Conservation (phyloP, 1,140 invertebrate species). For the Penaeus chinensis region DNA sequence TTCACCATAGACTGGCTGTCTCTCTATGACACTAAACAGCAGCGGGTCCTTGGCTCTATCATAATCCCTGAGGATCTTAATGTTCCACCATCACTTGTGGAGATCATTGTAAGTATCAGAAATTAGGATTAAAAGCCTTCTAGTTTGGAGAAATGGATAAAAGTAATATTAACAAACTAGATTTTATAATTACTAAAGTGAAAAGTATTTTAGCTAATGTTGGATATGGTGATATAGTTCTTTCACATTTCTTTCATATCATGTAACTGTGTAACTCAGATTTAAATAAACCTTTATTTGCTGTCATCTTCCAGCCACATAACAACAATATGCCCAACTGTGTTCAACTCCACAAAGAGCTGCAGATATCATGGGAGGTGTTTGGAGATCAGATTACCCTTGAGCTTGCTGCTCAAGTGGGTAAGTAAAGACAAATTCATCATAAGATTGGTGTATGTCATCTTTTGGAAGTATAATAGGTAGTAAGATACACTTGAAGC, state of each 20-base stretch:
- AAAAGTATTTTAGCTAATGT: too few relatives aligned
- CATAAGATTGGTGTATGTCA: too few relatives aligned
- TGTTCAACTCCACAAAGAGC: constrained; percentile 82
- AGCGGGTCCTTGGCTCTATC: constrained; percentile 81
- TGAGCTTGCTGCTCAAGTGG: constrained; percentile 83
- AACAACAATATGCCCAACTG: constrained; percentile 81
- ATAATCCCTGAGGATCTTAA: constrained; percentile 84
- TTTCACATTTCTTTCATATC: neutral
- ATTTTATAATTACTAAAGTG: too few relatives aligned
- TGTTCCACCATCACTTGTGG: constrained; percentile 84
- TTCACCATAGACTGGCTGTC: constrained; percentile 89
- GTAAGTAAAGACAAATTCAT: constrained; percentile 63
- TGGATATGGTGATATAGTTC: too few relatives aligned
- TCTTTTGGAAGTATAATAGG: too few relatives aligned
- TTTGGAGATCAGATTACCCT: constrained; percentile 90
- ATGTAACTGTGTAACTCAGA: neutral
- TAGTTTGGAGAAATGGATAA: neutral
- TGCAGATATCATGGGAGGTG: constrained; percentile 89
- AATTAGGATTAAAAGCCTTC: neutral
- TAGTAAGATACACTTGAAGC: neutral
- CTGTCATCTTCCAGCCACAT: constrained; percentile 65
- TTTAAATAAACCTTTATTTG: constrained; percentile 14
- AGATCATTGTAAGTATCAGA: constrained; percentile 70
- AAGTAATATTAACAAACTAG: too few relatives aligned
- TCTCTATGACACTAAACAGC: constrained; percentile 80